Conservation (phyloP, 2,797 vertebrate genomes). For the Ctenopoma multispine region DNA sequence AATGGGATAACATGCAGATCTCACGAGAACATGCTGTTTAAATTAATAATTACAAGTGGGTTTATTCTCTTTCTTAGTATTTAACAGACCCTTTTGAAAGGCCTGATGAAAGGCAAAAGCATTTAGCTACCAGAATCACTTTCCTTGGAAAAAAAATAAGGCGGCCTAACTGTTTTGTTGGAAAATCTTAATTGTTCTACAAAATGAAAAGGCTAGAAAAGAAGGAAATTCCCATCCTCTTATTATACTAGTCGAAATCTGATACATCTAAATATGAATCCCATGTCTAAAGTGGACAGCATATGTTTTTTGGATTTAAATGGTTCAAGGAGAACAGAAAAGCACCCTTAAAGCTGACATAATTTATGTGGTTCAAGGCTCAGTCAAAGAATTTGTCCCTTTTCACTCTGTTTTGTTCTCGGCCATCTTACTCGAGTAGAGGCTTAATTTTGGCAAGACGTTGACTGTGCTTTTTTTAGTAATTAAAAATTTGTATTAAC, state of each 20-base stretch:
- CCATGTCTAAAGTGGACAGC: conserved; percentile 76
- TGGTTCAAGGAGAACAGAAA: conserved; percentile 72
- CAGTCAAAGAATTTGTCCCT: conserved; percentile 58
- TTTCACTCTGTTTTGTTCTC: conserved; percentile 36
- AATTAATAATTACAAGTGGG: conserved; percentile 12
- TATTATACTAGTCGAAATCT: conserved; percentile 73
- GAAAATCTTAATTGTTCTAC: conserved; percentile 45
- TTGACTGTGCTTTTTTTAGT: conserved; percentile 29
- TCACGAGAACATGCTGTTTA: conserved; percentile 18
- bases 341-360: conserved; percentile 72
- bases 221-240: conserved; percentile 62
- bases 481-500: conserved; percentile 45
- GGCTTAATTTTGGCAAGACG: neutral
- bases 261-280: conserved; percentile 82
- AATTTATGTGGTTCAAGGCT: conserved; percentile 74
- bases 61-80: conserved; percentile 26
- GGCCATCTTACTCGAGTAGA: conserved; percentile 35
- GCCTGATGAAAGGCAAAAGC: conserved; percentile 30
- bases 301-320: conserved; percentile 83
- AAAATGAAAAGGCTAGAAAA: conserved; percentile 37
- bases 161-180: conserved; percentile 38
- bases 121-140: conserved; percentile 36
- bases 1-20: neutral
- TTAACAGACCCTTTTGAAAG: conserved; percentile 25
- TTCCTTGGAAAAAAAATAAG: conserved; percentile 34